phyloP scores from a whole-genome alignment of 2,113 vertebrate genomes.

The Ramphastos sulfuratus region DNA sequence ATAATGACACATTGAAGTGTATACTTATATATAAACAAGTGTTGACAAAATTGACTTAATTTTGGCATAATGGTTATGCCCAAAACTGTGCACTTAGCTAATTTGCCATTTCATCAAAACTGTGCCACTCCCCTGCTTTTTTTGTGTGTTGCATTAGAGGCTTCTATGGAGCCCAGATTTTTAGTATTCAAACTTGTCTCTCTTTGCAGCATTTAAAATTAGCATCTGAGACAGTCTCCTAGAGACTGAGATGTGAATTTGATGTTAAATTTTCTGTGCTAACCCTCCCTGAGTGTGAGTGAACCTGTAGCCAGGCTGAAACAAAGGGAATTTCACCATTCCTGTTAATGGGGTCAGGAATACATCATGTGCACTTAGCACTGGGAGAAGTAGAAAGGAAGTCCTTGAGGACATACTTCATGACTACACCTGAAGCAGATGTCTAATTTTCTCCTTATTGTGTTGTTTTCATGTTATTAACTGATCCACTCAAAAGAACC shows the following conservation, averaged over 20 bases:
- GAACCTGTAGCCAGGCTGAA: neutral
- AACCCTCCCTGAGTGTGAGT: neutral
- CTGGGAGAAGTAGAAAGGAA: neutral
- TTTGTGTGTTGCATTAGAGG: neutral
- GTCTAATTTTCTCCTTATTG: slow-evolving; percentile 52
- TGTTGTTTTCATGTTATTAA: slow-evolving; percentile 60
- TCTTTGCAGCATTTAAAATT: neutral
- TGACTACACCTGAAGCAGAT: neutral
- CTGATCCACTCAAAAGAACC: slow-evolving; percentile 33
- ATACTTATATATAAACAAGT: neutral
- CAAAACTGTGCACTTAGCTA: neutral
- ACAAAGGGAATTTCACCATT: neutral
- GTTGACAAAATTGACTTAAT: neutral
- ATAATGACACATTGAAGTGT: neutral
- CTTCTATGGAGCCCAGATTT: neutral
- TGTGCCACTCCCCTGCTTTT: neutral
- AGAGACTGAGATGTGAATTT: neutral
- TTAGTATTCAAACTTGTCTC: neutral
- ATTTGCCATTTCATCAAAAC: neutral
- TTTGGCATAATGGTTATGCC: neutral
- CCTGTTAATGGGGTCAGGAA: neutral
- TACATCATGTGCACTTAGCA: neutral
- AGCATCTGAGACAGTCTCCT: neutral
- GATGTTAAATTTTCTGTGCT: neutral
- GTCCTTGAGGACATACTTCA: neutral